Evolutionary conservation across 2,797 vertebrate species (phyloP), one percentile per base, ranked within the genome.

Genomic region (Sarcoramphus papa): DNA sequence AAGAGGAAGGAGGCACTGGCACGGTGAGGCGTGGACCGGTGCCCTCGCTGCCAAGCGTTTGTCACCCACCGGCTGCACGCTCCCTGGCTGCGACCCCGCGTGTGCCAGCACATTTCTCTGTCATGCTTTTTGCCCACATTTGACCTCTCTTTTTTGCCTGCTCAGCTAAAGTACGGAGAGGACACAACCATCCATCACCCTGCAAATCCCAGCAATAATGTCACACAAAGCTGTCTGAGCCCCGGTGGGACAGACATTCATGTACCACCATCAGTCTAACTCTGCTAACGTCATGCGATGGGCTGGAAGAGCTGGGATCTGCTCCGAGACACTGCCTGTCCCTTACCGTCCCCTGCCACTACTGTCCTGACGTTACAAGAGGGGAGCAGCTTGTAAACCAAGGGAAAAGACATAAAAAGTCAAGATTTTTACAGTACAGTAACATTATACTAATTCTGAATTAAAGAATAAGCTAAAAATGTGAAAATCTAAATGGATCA

Each of bases 61-160:
- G 88, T 60, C 48, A 3, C 65, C 30, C 4, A 0, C 3, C 0
- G 35, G 69, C 41, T 64, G 24, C 18, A 1, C 2, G 0, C 6
- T 62, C 53, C 53, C 78, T 11, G 0, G 10, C 47, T 12, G 5
- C 3, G 4, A 35, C 54, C 48, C 72, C 0, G 0, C 3, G 2
- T 50, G 23, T 74, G 47, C 86, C 73, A 30, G 53, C 43, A 7
- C 25, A 1, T 77, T 69, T 40, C 41, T 50, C 73, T 2, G 1
- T 28, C 33, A 1, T 23, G 33, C 8, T 40, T 87, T 86, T 33
- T 16, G n/a, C 69, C 85, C 25, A 0, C 1, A 1, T 59, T 57
- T n/a, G 35, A 53, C n/a, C 23, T 15, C 63, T 81, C 37, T 7
- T 60, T 82, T 73, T 17, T 31, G 43, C 51, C 63, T 47, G 30